Percentiles rank a stretch among this genome's conserved stretches.
Evolutionary conservation across 2,797 vertebrate species (phyloP).

Genomic region (Tadarida brasiliensis): DNA sequence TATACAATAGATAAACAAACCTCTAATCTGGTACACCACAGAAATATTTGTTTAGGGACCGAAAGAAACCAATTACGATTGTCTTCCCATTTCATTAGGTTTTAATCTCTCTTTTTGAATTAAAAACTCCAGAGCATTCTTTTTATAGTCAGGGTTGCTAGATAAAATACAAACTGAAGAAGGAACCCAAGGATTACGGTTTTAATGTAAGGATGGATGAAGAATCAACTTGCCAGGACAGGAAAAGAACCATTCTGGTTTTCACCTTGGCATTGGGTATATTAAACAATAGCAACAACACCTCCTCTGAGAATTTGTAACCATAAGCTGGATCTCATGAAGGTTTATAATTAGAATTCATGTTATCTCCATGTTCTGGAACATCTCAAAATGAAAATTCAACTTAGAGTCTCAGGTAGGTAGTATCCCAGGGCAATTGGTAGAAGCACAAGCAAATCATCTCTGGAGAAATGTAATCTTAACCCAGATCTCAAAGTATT

Average conservation of each 20-base stretch:
- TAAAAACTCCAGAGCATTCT: constrained; percentile 16
- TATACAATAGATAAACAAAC: not conserved
- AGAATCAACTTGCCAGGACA: constrained; percentile 1
- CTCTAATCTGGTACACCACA: not conserved
- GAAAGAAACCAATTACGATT: constrained; percentile 6
- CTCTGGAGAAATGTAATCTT: not conserved
- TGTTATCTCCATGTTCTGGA: not conserved
- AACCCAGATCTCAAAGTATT: not conserved
- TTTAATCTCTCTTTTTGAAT: not conserved
- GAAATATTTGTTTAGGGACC: not conserved
- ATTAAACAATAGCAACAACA: not conserved
- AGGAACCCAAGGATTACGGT: not conserved
- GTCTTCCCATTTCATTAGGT: not conserved
- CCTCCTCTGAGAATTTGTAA: not conserved
- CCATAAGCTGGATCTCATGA: not conserved
- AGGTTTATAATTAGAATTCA: not conserved
- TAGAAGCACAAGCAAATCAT: constrained; percentile 16
- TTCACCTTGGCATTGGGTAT: not conserved
- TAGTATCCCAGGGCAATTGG: not conserved
- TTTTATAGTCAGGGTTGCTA: constrained; percentile 18
- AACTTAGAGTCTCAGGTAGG: not conserved
- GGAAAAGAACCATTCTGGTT: not conserved
- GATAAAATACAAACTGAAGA: not conserved
- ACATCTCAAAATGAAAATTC: constrained; percentile 2
- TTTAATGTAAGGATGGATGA: not conserved